Evolutionary conservation across 2,888 invertebrate genomes (phyloP).

Genomic region (Hypselothyrea guttata): DNA sequence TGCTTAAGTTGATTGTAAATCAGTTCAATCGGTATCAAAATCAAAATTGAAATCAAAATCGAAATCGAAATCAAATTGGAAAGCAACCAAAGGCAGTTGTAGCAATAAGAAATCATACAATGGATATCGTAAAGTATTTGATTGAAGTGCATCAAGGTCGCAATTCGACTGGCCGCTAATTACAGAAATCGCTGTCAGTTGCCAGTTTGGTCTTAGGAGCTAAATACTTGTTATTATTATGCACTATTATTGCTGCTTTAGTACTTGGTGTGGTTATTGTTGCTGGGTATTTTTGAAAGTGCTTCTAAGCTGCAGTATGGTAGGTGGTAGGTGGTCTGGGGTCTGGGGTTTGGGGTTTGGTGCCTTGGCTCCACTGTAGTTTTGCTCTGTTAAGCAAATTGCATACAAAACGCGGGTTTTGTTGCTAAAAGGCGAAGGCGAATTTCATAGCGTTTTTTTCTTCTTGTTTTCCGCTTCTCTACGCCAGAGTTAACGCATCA

Average conservation of each 20-base stretch:
- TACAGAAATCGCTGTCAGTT: constrained; percentile 55
- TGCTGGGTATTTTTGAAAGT: constrained; percentile 54
- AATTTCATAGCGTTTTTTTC: constrained; percentile 52
- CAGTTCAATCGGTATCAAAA: constrained; percentile 19
- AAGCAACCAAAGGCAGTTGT: constrained; percentile 41
- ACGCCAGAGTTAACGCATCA: constrained; percentile 58
- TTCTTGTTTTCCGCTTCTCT: constrained; percentile 12
- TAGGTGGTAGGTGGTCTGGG: too few species aligned
- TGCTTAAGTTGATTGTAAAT: constrained; percentile 44
- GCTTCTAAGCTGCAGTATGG: constrained; percentile 34
- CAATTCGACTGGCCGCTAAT: constrained; percentile 65
- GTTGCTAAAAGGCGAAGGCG: constrained; percentile 65
- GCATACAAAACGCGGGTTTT: constrained; percentile 78
- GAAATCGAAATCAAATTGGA: constrained; percentile 46
- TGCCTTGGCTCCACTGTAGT: too few species aligned
- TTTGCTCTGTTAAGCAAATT: constrained; percentile 76
- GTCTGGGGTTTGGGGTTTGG: too few species aligned
- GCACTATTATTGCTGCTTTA: constrained; percentile 37
- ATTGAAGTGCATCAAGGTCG: constrained; percentile 75
- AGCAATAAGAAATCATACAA: constrained; percentile 40
- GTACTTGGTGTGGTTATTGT: constrained; percentile 6
- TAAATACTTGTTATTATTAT: constrained; percentile 55
- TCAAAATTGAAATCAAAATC: constrained; percentile 40
- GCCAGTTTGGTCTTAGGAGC: constrained; percentile 42
- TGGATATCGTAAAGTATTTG: constrained; percentile 66